These are phyloP conservation scores for Hydriomena furcata DNA, from an alignment of 2,888 invertebrate genomes.

Conservation along the genomic window DNA sequence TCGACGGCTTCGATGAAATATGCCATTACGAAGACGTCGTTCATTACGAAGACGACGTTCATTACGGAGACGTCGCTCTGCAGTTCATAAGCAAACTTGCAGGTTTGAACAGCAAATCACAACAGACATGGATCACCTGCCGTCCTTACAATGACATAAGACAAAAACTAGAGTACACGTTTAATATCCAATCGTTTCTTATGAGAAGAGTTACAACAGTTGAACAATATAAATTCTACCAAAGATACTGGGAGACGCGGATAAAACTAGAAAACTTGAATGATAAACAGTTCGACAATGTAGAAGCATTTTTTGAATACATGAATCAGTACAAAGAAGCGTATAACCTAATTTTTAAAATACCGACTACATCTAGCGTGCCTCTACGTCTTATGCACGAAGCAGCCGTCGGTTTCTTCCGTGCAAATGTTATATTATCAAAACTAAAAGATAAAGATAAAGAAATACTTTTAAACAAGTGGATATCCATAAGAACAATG, in stretches of 20 bases:
- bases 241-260: neutral
- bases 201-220: neutral
- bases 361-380: neutral
- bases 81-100: neutral
- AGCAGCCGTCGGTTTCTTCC: neutral
- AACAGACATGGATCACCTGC: neutral
- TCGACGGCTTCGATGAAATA: conserved; percentile 1
- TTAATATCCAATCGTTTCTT: neutral
- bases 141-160: neutral
- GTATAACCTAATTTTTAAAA: neutral
- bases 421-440: neutral
- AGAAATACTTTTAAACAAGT: neutral
- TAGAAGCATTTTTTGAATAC: neutral
- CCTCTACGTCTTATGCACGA: neutral
- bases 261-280: neutral
- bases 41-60: too few relatives aligned
- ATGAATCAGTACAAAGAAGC: neutral
- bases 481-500: neutral
- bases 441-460: neutral
- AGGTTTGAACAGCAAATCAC: too few relatives aligned
- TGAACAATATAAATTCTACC: neutral
- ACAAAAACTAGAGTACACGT: neutral
- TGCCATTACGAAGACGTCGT: too few relatives aligned
- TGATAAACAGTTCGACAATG: neutral
- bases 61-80: neutral